These are phyloP conservation scores for Yponomeuta cagnagella DNA, from an alignment of 2,888 invertebrate species.

Conservation along the genomic window DNA sequence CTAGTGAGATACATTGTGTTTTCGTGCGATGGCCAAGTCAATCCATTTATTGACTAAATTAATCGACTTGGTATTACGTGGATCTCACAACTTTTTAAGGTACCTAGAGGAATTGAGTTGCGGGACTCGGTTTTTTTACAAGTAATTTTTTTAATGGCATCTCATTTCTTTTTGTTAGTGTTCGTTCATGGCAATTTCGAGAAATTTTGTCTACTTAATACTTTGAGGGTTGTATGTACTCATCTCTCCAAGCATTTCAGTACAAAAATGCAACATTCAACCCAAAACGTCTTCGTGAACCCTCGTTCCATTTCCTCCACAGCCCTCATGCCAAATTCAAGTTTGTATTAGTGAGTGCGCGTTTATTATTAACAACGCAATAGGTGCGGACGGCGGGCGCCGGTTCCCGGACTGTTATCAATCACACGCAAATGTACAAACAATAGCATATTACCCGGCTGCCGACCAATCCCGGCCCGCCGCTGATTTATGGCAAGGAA, in stretches of 20 bases:
- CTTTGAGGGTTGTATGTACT: not conserved
- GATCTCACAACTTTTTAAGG: too few species aligned
- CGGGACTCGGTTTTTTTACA: too few species aligned
- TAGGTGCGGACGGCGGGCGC: slow-evolving; percentile 16
- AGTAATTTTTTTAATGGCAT: too few species aligned
- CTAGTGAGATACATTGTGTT: too few species aligned
- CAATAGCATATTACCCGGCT: slow-evolving; percentile 39
- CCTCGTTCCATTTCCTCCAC: not conserved
- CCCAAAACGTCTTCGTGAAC: not conserved
- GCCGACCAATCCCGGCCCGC: slow-evolving; percentile 25
- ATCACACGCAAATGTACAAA: slow-evolving; percentile 58
- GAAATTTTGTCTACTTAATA: too few species aligned
- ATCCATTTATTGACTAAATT: too few species aligned
- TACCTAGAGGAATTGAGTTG: too few species aligned
- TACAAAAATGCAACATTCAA: not conserved
- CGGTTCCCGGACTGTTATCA: slow-evolving; percentile 38
- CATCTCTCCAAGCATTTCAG: not conserved
- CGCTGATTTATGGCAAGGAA: slow-evolving; percentile 36
- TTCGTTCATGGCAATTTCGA: too few species aligned
- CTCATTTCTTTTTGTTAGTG: too few species aligned
- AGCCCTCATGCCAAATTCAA: slow-evolving; percentile 5
- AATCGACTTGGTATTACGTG: too few species aligned
- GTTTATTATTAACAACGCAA: slow-evolving; percentile 27
- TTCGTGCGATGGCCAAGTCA: too few species aligned
- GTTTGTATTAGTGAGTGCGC: slow-evolving; percentile 16